Evolutionary conservation across 1,140 invertebrate genomes (phyloP), one percentile per base, ranked within the genome.

Genomic region (Panulirus ornatus): DNA sequence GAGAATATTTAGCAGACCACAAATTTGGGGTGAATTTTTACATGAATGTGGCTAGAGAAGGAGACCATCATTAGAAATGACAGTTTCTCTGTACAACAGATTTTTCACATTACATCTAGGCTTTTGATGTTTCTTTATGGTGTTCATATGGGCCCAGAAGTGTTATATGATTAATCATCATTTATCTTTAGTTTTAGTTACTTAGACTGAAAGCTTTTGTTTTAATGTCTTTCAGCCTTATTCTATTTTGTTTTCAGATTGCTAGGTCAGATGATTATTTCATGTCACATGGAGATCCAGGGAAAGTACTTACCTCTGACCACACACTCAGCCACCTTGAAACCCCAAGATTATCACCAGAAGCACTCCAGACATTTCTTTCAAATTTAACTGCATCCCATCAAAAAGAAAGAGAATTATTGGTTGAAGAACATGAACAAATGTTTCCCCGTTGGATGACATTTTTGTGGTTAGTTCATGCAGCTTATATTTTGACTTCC

Each of bases 311-410:
- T 40, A 98, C 97, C 16, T 98, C 97, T 11, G 96, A 98, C 94
- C 96, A 96, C 86, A 98, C 97, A 0, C 94, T 98, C 85, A 96
- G 96, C 90, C 95, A 96, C 87, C 93, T 98, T 2, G 96, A 97
- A 92, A 96, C 96, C 91, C 95, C 96, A 42, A 95, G 95, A 71
- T 93, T 98, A 63, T 95, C 96, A 82, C 95, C 96, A 89, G 95
- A 96, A 93, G 94, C 95, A 87, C 92, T 97, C 16, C 95, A 96
- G 63, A 94, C 95, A 76, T 93, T 97, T 42, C 92, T 95, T n/a
- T 92, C 92, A 82, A 91, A 93, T 58, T 79, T 94, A 3, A 79
- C 91, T 9, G 70, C 85, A 9, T 91, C 84, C 36, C 94, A 95
- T 90, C 66, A 84, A 11, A 82, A 90, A 75, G 93, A 94, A 58